phyloP scores from a whole-genome alignment of 1,140 invertebrate genomes.

The Pachypeltis micranthus region DNA sequence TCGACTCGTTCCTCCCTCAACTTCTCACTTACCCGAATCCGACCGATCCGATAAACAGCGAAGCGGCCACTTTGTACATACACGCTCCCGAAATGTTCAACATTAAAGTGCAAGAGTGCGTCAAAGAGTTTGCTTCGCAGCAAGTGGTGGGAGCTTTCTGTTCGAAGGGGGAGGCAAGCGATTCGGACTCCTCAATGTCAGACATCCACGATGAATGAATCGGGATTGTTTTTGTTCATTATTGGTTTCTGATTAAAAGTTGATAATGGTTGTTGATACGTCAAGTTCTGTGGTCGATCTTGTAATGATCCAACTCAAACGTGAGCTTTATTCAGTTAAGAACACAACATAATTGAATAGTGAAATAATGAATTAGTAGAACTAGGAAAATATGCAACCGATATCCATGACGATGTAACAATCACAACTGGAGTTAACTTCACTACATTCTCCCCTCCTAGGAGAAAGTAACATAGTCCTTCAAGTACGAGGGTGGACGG shows the following conservation, averaged over 20 bases:
- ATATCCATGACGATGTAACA: too few relatives aligned
- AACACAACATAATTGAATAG: too few relatives aligned
- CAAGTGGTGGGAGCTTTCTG: constrained; percentile 78
- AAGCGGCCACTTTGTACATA: constrained; percentile 96
- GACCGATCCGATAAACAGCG: constrained; percentile 95
- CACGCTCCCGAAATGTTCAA: constrained; percentile 99
- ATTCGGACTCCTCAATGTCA: constrained; percentile 93
- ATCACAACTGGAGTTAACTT: too few relatives aligned
- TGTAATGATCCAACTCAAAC: too few relatives aligned
- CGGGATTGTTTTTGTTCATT: neutral
- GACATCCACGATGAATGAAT: constrained; percentile 38
- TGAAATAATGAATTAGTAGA: too few relatives aligned
- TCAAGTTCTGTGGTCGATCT: too few relatives aligned
- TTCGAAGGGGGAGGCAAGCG: constrained; percentile 63
- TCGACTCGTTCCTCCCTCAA: constrained; percentile 98
- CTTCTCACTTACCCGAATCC: constrained; percentile 98
- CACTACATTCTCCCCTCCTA: too few relatives aligned
- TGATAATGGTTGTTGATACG: too few relatives aligned
- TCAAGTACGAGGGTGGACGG: too few relatives aligned
- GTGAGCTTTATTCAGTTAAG: too few relatives aligned
- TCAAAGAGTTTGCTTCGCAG: constrained; percentile 93
- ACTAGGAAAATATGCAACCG: too few relatives aligned
- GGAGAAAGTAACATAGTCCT: too few relatives aligned
- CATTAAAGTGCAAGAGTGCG: constrained; percentile 96
- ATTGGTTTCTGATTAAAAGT: neutral